Base-by-base conservation (phyloP, 2,888 invertebrate genomes). In the Acronicta alni region DNA sequence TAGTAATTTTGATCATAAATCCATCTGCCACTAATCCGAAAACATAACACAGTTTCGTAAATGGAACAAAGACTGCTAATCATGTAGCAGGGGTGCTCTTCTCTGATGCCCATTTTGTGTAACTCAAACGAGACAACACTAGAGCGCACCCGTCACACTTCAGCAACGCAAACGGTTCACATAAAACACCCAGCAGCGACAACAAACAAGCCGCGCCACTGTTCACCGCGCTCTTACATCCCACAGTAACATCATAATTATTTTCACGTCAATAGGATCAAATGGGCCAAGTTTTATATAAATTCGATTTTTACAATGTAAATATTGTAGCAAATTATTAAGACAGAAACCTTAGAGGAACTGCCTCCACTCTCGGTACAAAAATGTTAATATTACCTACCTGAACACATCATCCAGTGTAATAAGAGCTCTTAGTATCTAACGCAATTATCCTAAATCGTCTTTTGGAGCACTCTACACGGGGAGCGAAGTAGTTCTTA, bases 361-460 rank as follows among this genome's bases (percentile, higher is more conserved):
- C 45, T 53, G 53, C 55, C 66, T 65, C 53, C 43, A 48, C 45
- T 63, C 59, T 64, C 60, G 57, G 63, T 65, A 78, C 81, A 81
- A 84, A 83, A 83, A 77, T 80, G 67, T 64, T 68, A 69, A 71
- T 61, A 57, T 62, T 65, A 64, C 72, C 58, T 76, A 66, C 61
- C 63, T 55, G 65, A 44, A 9, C 43, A 30, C 35, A 47, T 38
- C 79, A 35, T 30, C 85, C 78, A 75, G 20, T 32, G 7, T 69
- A 62, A 38, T 6, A 12, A 47, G 79, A 75, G 39, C 83, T 65
- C n/a, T 62, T 37, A 47, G 39, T 16, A 23, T 54, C 20, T 57
- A 41, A 54, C 38, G 26, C 46, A 51, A 67, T 69, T 67, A 54
- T 70, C 76, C 67, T 42, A 35, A 47, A 67, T 62, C 62, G 62